phyloP scores from a whole-genome alignment of 2,113 vertebrate species.

The Synchiropus splendidus region DNA sequence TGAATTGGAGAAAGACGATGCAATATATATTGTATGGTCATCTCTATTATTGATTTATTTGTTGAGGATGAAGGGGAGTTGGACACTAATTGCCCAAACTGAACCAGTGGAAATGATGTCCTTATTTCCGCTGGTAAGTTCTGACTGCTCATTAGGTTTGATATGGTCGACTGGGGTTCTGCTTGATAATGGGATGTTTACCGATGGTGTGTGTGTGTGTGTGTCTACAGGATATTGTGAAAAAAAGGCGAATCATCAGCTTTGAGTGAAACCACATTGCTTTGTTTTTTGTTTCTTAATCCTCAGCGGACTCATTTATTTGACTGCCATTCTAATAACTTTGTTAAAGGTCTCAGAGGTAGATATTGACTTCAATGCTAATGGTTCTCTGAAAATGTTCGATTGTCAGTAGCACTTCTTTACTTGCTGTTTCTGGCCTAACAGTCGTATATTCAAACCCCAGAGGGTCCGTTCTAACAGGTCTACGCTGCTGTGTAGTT shows the following conservation, averaged over 20 bases:
- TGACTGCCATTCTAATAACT: too few species aligned
- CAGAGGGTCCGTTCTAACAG: not conserved
- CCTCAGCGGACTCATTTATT: too few species aligned
- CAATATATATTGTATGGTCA: too few species aligned
- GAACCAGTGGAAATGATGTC: slow-evolving; percentile 29
- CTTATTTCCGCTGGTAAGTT: slow-evolving; percentile 32
- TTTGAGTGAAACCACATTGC: slow-evolving; percentile 6
- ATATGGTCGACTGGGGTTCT: slow-evolving; percentile 30
- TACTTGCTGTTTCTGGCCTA: too few species aligned
- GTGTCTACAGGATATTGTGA: not conserved
- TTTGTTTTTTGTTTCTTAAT: slow-evolving; percentile 6
- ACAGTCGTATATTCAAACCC: slow-evolving; percentile 5
- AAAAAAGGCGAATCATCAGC: slow-evolving; percentile 26
- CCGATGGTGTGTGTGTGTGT: not conserved
- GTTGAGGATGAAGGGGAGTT: slow-evolving; percentile 16
- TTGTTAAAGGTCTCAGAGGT: too few species aligned
- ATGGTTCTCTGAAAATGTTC: too few species aligned
- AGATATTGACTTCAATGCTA: too few species aligned
- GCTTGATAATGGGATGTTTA: slow-evolving; percentile 39
- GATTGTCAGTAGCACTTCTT: too few species aligned
- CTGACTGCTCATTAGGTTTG: slow-evolving; percentile 45
- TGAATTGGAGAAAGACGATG: too few species aligned
- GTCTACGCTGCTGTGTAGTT: slow-evolving; percentile 14
- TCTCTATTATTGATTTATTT: slow-evolving; percentile 26
- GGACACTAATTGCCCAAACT: slow-evolving; percentile 49